Evolutionary conservation across 2,888 invertebrate species (phyloP).

Genomic region (Neocrepidodera transversa): DNA sequence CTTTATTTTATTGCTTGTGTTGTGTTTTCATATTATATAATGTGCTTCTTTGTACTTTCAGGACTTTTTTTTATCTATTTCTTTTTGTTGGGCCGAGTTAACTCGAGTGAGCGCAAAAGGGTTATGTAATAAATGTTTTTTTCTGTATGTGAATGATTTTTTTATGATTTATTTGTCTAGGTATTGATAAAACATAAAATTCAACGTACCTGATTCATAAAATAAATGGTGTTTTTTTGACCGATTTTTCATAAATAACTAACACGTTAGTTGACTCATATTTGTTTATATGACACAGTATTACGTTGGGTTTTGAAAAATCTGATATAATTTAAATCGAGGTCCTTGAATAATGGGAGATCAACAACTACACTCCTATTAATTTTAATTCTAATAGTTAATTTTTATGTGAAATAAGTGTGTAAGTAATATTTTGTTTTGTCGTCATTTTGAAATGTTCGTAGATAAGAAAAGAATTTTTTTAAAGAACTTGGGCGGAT

Average conservation of each 20-base stretch:
- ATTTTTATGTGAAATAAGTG: too few species aligned
- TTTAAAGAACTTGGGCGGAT: conserved; percentile 8
- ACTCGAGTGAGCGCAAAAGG: too few species aligned
- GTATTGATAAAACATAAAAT: conserved; percentile 1
- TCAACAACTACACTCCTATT: background rate
- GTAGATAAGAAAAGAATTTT: background rate
- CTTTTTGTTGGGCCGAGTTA: background rate
- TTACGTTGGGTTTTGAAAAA: background rate
- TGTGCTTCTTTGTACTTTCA: too few species aligned
- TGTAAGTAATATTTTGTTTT: too few species aligned
- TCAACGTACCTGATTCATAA: background rate
- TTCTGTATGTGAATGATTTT: background rate
- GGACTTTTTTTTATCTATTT: background rate
- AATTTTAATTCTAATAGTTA: too few species aligned
- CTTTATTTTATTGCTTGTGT: too few species aligned
- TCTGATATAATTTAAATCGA: background rate
- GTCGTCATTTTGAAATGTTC: conserved; percentile 11
- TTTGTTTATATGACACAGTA: conserved; percentile 4
- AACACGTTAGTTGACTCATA: conserved; percentile 6
- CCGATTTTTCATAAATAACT: too few species aligned
- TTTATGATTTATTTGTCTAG: background rate
- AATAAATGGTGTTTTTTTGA: conserved; percentile 2
- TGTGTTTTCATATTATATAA: too few species aligned
- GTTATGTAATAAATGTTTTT: too few species aligned
- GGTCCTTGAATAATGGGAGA: background rate